Conservation (phyloP, 2,888 invertebrate species). For the Eudiplozoon nipponicum region DNA sequence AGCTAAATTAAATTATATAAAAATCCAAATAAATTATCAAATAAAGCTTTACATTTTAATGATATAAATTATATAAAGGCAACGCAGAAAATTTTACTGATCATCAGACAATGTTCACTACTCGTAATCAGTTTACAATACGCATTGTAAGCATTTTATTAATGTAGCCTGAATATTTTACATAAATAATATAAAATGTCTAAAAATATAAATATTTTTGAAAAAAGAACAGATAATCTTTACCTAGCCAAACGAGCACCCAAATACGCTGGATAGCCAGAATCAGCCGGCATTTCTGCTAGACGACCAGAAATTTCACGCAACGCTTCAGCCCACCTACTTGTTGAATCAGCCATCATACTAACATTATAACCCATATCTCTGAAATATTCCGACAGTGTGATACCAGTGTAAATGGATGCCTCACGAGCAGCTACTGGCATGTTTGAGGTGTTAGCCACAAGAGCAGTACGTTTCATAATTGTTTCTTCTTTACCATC, state of each 20-base stretch:
- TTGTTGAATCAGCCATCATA: slow-evolving; percentile 99
- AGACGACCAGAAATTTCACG: slow-evolving; percentile 94
- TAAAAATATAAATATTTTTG: too few relatives aligned
- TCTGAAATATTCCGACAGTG: slow-evolving; percentile 86
- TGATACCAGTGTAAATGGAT: slow-evolving; percentile 94
- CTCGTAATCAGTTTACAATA: too few relatives aligned
- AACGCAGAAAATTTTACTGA: too few relatives aligned
- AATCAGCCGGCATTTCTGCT: slow-evolving; percentile 90
- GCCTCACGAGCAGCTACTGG: slow-evolving; percentile 98
- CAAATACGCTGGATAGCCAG: slow-evolving; percentile 88
- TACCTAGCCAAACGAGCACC: slow-evolving; percentile 68
- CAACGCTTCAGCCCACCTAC: slow-evolving; percentile 96
- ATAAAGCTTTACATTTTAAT: too few relatives aligned
- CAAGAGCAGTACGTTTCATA: slow-evolving; percentile 93
- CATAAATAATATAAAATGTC: too few relatives aligned
- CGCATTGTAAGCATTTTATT: too few relatives aligned
- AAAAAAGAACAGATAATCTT: not conserved
- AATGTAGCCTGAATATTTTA: too few relatives aligned
- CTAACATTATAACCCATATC: slow-evolving; percentile 96
- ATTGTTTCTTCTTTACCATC: slow-evolving; percentile 69
- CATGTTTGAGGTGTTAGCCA: slow-evolving; percentile 99
- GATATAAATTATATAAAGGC: too few relatives aligned
- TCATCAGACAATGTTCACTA: too few relatives aligned
- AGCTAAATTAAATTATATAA: too few relatives aligned
- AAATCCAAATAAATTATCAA: too few relatives aligned